Base-by-base conservation (phyloP, 2,113 vertebrate species). In the Ceyx margarethae region DNA sequence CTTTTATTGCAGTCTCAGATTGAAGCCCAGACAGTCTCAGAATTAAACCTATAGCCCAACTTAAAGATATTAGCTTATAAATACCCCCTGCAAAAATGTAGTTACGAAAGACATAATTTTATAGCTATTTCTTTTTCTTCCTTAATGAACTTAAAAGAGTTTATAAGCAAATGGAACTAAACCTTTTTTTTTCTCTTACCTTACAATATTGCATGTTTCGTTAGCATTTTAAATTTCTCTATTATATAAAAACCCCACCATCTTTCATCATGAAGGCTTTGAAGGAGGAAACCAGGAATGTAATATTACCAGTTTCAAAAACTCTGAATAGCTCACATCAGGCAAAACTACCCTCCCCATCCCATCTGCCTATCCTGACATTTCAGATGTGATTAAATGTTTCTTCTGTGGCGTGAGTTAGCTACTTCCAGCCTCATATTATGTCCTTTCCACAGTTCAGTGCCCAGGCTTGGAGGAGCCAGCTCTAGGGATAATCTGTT, bases 401-500 rank as follows among this genome's bases (percentile, higher is more conserved):
- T 85, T 10, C 68, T 84, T 82, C 58, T 85, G 37, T 60, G 69
- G 46, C 67, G 58, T 1, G 4, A 73, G 51, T 82, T 85, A 62
- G 31, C 33, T 92, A 37, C 15, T 9, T 87, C 54, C 74, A 53
- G 23, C 29, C 35, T 58, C 71, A 72, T 54, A 54, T 87, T 95
- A 54, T 58, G 15, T 42, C 50, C 58, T 93, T 92, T 50, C 78
- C 51, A 69, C 72, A 76, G 51, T 58, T 81, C 72, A 76, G 50
- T 66, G 71, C 64, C 67, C 72, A 85, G 62, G 50, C 85, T 85
- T 17, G 13, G 46, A 85, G 71, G 46, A 92, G 78, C 64, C 79
- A 94, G 5, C 15, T 42, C 37, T 58, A 50, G 67, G 67, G 67
- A 87, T 91, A 89, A 94, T 81, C 91, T 68, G 26, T 89, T 91